Evolutionary conservation across 2,888 invertebrate genomes (phyloP).

Genomic region (Thumatha senex): DNA sequence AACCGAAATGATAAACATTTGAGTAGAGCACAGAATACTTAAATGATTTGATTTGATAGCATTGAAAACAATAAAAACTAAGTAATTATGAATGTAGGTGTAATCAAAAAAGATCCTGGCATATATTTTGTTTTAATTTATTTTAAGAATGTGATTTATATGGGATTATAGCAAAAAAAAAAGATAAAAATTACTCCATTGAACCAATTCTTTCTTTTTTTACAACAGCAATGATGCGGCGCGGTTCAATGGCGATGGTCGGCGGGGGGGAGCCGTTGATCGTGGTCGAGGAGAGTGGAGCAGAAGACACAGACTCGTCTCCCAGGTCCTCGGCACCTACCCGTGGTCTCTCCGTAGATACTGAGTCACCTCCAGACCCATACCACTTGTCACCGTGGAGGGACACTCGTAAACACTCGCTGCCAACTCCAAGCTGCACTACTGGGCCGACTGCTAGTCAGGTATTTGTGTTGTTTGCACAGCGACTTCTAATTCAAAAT

Average conservation of each 20-base stretch:
- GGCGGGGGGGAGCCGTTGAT: conserved; percentile 89
- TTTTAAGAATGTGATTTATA: no score
- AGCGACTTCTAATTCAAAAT: no score
- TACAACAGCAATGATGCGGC: conserved; percentile 83
- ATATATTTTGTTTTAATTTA: no score
- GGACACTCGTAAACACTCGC: conserved; percentile 91
- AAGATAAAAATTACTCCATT: not conserved
- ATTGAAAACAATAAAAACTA: no score
- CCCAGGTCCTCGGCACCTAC: conserved; percentile 80
- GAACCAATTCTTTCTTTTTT: not conserved
- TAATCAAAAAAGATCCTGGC: no score
- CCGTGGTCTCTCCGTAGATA: conserved; percentile 86
- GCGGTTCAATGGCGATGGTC: conserved; percentile 85
- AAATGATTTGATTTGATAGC: no score
- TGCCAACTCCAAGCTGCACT: conserved; percentile 93
- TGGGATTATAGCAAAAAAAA: not conserved
- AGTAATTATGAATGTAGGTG: no score
- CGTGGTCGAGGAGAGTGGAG: conserved; percentile 91
- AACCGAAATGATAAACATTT: no score
- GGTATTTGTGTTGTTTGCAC: conserved; percentile 73
- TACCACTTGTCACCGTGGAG: conserved; percentile 92
- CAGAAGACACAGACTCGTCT: conserved; percentile 86
- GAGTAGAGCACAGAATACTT: no score
- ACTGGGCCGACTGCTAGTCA: conserved; percentile 94
- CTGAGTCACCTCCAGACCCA: conserved; percentile 91